Evolutionary conservation across 2,113 vertebrate genomes (phyloP).

Genomic region (Pachypanchax playfairii): DNA sequence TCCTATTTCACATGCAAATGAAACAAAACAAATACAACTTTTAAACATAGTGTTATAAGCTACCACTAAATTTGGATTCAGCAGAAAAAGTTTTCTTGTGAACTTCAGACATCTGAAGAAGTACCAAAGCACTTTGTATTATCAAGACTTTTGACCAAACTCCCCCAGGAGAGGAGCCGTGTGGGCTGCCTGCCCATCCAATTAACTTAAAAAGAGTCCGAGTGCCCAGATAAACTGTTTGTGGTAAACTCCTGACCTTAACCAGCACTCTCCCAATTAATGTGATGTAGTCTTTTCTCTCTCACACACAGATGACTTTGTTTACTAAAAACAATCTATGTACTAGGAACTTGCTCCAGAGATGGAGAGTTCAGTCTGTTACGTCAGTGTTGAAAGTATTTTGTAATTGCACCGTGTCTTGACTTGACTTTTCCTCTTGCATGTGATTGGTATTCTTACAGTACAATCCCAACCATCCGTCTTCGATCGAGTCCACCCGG

Average conservation of each 20-base stretch:
- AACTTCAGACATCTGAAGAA: constrained; percentile 13
- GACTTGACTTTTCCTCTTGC: constrained; percentile 24
- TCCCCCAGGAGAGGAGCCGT: constrained; percentile 28
- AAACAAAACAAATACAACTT: constrained; percentile 9
- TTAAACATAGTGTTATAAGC: constrained; percentile 1
- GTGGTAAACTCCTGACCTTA: constrained; percentile 33
- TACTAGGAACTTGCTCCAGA: neutral
- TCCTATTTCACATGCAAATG: constrained; percentile 48
- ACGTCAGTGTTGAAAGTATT: neutral
- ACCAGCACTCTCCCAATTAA: constrained; percentile 18
- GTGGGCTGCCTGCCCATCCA: constrained; percentile 30
- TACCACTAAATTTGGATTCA: constrained; percentile 8
- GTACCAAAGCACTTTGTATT: constrained; percentile 5
- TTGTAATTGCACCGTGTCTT: neutral
- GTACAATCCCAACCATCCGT: constrained; percentile 79
- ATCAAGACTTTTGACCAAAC: constrained; percentile 45
- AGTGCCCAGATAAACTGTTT: constrained; percentile 35
- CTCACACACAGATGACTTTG: constrained; percentile 1
- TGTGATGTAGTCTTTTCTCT: constrained; percentile 7
- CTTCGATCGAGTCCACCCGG: constrained; percentile 69
- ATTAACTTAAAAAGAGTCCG: constrained; percentile 52
- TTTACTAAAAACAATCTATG: constrained; percentile 11
- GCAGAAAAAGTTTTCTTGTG: constrained; percentile 19
- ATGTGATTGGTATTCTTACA: constrained; percentile 57
- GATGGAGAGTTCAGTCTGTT: neutral